A percentile compares a stretch with the other conserved stretches of the same genome.
phyloP scores from a whole-genome alignment of 2,888 invertebrate genomes.

The Maniola hyperantus region DNA sequence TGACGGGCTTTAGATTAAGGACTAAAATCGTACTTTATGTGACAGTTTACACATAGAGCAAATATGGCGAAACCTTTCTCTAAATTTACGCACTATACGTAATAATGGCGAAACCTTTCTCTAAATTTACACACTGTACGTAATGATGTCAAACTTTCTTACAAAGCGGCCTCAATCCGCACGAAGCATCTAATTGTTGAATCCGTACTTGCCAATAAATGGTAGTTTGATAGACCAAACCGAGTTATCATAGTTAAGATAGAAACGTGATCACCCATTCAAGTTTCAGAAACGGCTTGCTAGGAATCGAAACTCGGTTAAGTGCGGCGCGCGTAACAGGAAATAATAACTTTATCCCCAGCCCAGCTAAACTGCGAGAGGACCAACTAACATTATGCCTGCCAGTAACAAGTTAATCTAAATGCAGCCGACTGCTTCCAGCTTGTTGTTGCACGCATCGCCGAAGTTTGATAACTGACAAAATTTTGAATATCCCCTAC shows the following conservation, averaged over 20 bases:
- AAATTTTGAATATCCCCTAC: slow-evolving; percentile 66
- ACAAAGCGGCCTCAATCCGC: slow-evolving; percentile 1
- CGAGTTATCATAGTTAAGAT: slow-evolving; percentile 70
- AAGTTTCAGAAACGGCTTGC: slow-evolving; percentile 73
- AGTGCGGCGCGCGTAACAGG: slow-evolving; percentile 76
- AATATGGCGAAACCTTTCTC: no score
- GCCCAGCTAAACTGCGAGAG: slow-evolving; percentile 72
- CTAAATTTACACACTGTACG: no score
- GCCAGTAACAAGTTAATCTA: slow-evolving; percentile 82
- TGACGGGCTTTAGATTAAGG: no score
- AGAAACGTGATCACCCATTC: slow-evolving; percentile 76
- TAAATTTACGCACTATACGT: no score
- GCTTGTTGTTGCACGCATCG: slow-evolving; percentile 72
- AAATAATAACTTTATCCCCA: slow-evolving; percentile 80
- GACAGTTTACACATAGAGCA: no score
- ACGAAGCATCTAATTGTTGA: slow-evolving; percentile 24
- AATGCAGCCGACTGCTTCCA: slow-evolving; percentile 75
- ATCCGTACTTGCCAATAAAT: slow-evolving; percentile 57
- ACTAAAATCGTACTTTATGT: no score
- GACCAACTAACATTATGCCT: slow-evolving; percentile 80
- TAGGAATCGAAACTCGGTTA: slow-evolving; percentile 75
- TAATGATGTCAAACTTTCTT: not conserved
- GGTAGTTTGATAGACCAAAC: slow-evolving; percentile 63
- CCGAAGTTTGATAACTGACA: slow-evolving; percentile 73
- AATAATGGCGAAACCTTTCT: no score